Evolutionary conservation across 2,888 invertebrate genomes (phyloP), one percentile per base, ranked within the genome.

Genomic region (Osmoderma eremita): DNA sequence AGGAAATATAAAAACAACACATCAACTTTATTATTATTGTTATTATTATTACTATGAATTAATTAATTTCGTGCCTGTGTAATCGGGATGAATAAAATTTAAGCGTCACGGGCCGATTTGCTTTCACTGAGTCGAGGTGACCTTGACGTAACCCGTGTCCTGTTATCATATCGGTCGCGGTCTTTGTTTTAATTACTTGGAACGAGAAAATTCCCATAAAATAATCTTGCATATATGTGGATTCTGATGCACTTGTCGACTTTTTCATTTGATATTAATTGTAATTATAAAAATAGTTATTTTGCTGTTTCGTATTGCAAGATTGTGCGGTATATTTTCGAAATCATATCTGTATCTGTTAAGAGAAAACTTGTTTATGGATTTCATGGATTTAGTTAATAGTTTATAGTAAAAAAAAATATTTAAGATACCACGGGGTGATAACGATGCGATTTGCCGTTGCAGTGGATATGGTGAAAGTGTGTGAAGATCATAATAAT

Each of bases 61-160:
- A 56, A 56, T 56, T 42, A 56, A 56, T 56, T 53, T 39, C 22
- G 39, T 13, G 39, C 39, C n/a, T n/a, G 20, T 45, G 22, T 22
- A 56, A 56, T 13, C 41, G 41, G 13, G 30, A 48, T 45, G 17
- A 41, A 53, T 50, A 24, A 61, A 45, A 45, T 24, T 24, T 10
- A 17, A 3, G 24, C 42, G 20, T 53, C 62, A 54, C 61, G 63
- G 58, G 42, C 63, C 38, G 58, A 64, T 68, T 67, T 42, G 58
- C 65, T 67, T 72, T 73, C 73, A 73, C 70, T 72, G 70, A 74
- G 67, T 74, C 74, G 74, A 72, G 71, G 72, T 73, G 71, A 74
- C 73, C 74, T 74, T 74, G 72, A 71, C 70, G 61, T 73, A 73
- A 74, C 73, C 74, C 74, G 70, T 71, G 69, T 68, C 72, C 39